Percentiles rank a stretch among this genome's conserved stretches.
Evolutionary conservation across 2,797 vertebrate species (phyloP).

Genomic region (Esox masquinongy): DNA sequence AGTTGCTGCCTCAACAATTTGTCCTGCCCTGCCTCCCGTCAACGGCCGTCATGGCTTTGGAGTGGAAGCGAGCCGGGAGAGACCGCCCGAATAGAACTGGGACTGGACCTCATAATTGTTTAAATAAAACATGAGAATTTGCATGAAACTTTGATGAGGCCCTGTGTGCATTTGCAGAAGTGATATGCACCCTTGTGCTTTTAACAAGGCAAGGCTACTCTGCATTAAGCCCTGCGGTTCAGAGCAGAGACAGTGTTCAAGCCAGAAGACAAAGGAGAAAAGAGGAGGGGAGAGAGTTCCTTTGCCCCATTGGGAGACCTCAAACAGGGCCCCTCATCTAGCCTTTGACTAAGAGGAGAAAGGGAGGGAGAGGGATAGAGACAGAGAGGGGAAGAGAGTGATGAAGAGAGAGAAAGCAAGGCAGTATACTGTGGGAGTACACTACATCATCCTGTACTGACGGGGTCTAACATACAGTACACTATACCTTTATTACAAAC

Average conservation of each 20-base stretch:
- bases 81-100: background rate
- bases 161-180: slow-evolving; percentile 66
- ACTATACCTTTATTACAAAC: background rate
- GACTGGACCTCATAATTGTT: slow-evolving; percentile 69
- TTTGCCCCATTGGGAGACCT: slow-evolving; percentile 9
- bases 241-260: slow-evolving; percentile 33
- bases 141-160: slow-evolving; percentile 75
- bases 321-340: slow-evolving; percentile 1
- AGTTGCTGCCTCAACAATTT: background rate
- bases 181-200: slow-evolving; percentile 66
- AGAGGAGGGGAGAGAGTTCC: slow-evolving; percentile 16
- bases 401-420: background rate
- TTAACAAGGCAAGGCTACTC: slow-evolving; percentile 63
- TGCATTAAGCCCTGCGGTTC: slow-evolving; percentile 52
- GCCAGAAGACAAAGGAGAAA: slow-evolving; percentile 18
- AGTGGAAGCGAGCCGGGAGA: slow-evolving; percentile 24
- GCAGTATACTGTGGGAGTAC: background rate
- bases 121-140: slow-evolving; percentile 77
- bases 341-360: background rate
- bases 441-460: slow-evolving; percentile 12
- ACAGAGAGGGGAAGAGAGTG: background rate
- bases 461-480: slow-evolving; percentile 29
- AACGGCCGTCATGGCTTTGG: slow-evolving; percentile 38
- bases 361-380: background rate
- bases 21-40: slow-evolving; percentile 1